These are phyloP conservation scores for Diloba caeruleocephala DNA, from an alignment of 2,888 invertebrate species.

Conservation along the genomic window DNA sequence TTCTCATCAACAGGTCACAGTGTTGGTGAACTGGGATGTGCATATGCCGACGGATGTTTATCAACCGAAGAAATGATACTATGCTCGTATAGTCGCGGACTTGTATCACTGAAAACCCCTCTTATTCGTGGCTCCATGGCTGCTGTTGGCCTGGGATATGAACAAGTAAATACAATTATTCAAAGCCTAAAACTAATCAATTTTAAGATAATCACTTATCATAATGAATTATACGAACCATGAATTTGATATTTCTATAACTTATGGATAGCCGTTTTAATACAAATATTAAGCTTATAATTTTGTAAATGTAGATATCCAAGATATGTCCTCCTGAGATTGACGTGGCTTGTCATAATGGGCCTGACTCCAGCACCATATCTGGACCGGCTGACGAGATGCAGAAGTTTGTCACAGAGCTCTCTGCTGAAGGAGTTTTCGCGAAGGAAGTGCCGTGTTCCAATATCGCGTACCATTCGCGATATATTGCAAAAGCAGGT, in stretches of 20 bases:
- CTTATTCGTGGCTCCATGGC: slow-evolving; percentile 94
- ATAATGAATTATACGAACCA: too few species aligned
- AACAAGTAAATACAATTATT: slow-evolving; percentile 67
- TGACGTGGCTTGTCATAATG: slow-evolving; percentile 93
- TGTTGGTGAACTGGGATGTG: slow-evolving; percentile 96
- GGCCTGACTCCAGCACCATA: slow-evolving; percentile 91
- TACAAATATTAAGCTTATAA: too few species aligned
- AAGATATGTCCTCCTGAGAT: slow-evolving; percentile 77
- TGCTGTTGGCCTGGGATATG: slow-evolving; percentile 91
- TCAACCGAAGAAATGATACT: slow-evolving; percentile 94
- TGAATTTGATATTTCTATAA: too few species aligned
- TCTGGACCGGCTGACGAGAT: slow-evolving; percentile 91
- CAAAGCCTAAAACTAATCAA: too few species aligned
- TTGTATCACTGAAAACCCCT: slow-evolving; percentile 90
- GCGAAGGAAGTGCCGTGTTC: slow-evolving; percentile 83
- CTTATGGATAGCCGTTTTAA: too few species aligned
- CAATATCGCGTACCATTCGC: slow-evolving; percentile 95
- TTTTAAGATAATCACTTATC: too few species aligned
- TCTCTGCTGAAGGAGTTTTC: slow-evolving; percentile 63
- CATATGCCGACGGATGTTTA: slow-evolving; percentile 96
- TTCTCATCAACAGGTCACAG: slow-evolving; percentile 61
- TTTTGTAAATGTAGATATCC: slow-evolving; percentile 68
- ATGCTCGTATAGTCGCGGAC: slow-evolving; percentile 93
- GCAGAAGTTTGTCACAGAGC: slow-evolving; percentile 80
- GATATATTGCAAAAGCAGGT: slow-evolving; percentile 92